Percentiles rank a stretch among this genome's conserved stretches.
phyloP scores from a whole-genome alignment of 2,888 invertebrate species.

The Arenicola marina region DNA sequence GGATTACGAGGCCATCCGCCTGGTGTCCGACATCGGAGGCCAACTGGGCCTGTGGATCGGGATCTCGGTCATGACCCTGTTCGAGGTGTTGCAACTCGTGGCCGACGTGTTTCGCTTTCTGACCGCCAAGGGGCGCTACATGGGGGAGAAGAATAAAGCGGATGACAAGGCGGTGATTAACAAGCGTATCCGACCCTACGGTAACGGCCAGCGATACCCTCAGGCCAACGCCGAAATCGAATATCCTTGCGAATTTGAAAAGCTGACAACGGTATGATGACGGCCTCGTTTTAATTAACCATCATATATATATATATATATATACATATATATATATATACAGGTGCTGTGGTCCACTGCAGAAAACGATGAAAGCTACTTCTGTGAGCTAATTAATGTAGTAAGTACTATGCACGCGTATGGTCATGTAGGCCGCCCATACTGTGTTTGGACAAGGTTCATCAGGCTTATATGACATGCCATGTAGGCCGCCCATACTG shows the following conservation, averaged over 20 bases:
- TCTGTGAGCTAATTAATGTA: too few relatives aligned
- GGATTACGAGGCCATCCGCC: slow-evolving; percentile 37
- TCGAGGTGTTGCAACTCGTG: slow-evolving; percentile 35
- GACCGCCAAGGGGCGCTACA: slow-evolving; percentile 17
- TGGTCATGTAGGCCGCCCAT: too few relatives aligned
- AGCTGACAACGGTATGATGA: slow-evolving; percentile 31
- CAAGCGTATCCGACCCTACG: neutral
- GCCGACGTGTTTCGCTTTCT: slow-evolving; percentile 27
- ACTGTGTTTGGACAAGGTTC: too few relatives aligned
- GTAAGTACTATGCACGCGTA: too few relatives aligned
- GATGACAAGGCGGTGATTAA: too few relatives aligned
- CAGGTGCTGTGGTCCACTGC: too few relatives aligned
- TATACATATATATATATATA: too few relatives aligned
- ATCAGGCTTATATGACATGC: too few relatives aligned
- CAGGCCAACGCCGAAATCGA: slow-evolving; percentile 15
- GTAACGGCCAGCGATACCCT: slow-evolving; percentile 1
- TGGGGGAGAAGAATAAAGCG: slow-evolving; percentile 1
- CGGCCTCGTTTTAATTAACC: too few relatives aligned
- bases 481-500: too few relatives aligned
- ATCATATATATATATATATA: too few relatives aligned
- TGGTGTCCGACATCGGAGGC: slow-evolving; percentile 39
- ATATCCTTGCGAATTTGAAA: slow-evolving; percentile 24
- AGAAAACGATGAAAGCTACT: too few relatives aligned
- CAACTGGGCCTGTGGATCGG: slow-evolving; percentile 41
- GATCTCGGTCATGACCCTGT: slow-evolving; percentile 37